Conservation (phyloP, 2,888 invertebrate genomes). For the Patella pellucida region DNA sequence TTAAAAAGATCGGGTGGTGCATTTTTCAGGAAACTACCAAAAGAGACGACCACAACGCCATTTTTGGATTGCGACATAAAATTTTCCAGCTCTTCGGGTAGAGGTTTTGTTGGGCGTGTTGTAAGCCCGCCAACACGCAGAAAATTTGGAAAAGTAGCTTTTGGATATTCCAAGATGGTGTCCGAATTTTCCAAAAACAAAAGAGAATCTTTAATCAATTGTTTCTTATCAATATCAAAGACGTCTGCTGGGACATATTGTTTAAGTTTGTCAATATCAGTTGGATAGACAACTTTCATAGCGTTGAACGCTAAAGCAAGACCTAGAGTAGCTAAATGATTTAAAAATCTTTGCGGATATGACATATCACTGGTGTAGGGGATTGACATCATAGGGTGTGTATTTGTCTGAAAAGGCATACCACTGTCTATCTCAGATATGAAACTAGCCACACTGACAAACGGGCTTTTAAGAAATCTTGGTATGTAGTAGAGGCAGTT, state of each 20-base stretch:
- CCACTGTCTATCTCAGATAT: not conserved
- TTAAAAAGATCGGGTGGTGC: slow-evolving; percentile 22
- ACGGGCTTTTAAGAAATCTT: not conserved
- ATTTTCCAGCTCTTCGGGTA: slow-evolving; percentile 35
- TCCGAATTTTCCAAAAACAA: slow-evolving; percentile 40
- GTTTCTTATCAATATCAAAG: not conserved
- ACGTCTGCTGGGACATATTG: not conserved
- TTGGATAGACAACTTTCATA: not conserved
- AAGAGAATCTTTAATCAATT: slow-evolving; percentile 25
- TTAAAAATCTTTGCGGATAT: slow-evolving; percentile 16
- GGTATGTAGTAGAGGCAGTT: not conserved
- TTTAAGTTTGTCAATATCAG: not conserved
- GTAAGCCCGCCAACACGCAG: slow-evolving; percentile 43
- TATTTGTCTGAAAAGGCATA: not conserved
- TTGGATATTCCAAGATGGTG: slow-evolving; percentile 40
- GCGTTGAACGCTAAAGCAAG: not conserved
- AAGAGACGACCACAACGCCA: slow-evolving; percentile 44
- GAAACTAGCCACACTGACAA: not conserved
- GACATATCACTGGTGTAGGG: slow-evolving; percentile 18
- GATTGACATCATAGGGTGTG: not conserved
- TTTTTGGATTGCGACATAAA: slow-evolving; percentile 35
- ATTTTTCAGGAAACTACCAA: slow-evolving; percentile 38
- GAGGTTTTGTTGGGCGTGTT: slow-evolving; percentile 33
- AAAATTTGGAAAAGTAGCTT: slow-evolving; percentile 40
- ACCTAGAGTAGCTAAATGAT: not conserved